A percentile compares a stretch with the other conserved stretches of the same genome.
phyloP scores from a whole-genome alignment of 1,140 invertebrate species.

The Sycobia sp. region DNA sequence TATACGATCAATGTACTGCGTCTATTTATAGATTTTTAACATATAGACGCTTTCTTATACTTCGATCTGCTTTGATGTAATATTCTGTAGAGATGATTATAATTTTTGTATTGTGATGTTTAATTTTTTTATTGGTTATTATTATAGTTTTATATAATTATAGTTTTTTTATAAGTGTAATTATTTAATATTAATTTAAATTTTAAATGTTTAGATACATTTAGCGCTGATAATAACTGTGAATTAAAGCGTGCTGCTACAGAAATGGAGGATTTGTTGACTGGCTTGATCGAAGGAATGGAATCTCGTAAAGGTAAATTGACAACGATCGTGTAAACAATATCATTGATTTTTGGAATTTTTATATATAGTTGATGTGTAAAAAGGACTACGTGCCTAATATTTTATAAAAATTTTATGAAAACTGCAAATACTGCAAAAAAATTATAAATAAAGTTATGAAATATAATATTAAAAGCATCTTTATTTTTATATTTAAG shows the following conservation, averaged over 20 bases:
- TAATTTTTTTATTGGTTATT: not conserved
- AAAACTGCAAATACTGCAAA: slow-evolving; percentile 12
- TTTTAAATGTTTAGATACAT: slow-evolving; percentile 44
- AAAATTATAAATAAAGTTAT: slow-evolving; percentile 23
- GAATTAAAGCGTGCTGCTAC: slow-evolving; percentile 55
- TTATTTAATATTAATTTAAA: slow-evolving; percentile 4
- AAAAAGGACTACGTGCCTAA: slow-evolving; percentile 28
- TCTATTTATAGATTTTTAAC: no score
- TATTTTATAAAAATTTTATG: slow-evolving; percentile 32
- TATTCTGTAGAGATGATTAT: no score
- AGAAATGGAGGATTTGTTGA: slow-evolving; percentile 57
- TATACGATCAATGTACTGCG: no score
- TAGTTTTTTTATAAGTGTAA: not conserved
- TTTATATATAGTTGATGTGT: slow-evolving; percentile 5
- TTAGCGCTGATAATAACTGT: slow-evolving; percentile 53
- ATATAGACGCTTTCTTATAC: no score
- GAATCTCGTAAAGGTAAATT: slow-evolving; percentile 57
- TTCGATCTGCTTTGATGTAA: no score
- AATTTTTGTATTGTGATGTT: no score
- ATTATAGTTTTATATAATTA: slow-evolving; percentile 21
- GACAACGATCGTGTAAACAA: slow-evolving; percentile 50
- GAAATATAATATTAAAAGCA: slow-evolving; percentile 27
- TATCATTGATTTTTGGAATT: slow-evolving; percentile 3
- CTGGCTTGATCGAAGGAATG: slow-evolving; percentile 55
- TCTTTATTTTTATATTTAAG: slow-evolving; percentile 16